These are phyloP conservation scores for Tetheella fluctuosa DNA, from an alignment of 2,888 invertebrate species.

Conservation along the genomic window DNA sequence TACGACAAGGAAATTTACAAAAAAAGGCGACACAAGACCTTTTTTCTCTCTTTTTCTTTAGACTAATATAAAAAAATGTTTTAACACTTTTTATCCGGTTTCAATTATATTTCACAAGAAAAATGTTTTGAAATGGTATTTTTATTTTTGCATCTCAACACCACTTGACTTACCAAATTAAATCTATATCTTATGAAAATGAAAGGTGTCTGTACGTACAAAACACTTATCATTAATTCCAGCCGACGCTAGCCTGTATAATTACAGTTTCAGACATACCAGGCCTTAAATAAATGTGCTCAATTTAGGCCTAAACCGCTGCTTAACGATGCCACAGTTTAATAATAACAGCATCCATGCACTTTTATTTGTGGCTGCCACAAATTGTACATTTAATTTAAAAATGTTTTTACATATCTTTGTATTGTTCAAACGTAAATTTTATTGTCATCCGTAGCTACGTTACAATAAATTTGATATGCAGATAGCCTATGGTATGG, in stretches of 20 bases:
- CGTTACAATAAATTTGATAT: too few species aligned
- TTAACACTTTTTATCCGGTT: too few species aligned
- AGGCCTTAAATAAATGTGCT: not conserved
- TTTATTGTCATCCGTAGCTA: too few species aligned
- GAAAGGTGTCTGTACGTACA: slow-evolving; percentile 4
- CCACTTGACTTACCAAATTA: not conserved
- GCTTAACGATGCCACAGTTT: not conserved
- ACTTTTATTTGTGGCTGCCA: not conserved
- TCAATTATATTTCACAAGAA: not conserved
- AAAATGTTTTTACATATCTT: too few species aligned
- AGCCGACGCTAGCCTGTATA: not conserved
- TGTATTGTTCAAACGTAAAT: too few species aligned
- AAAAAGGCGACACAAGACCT: too few species aligned
- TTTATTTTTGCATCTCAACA: not conserved
- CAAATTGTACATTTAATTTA: too few species aligned
- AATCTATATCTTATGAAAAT: not conserved
- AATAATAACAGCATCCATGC: not conserved
- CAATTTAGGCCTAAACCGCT: not conserved
- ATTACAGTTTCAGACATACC: not conserved
- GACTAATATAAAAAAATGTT: too few species aligned
- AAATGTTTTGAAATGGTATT: not conserved
- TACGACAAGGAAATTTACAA: too few species aligned
- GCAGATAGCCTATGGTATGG: too few species aligned
- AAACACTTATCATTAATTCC: not conserved
- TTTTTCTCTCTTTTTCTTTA: too few species aligned